phyloP scores from a whole-genome alignment of 2,888 invertebrate genomes.

The Dasypolia templi region DNA sequence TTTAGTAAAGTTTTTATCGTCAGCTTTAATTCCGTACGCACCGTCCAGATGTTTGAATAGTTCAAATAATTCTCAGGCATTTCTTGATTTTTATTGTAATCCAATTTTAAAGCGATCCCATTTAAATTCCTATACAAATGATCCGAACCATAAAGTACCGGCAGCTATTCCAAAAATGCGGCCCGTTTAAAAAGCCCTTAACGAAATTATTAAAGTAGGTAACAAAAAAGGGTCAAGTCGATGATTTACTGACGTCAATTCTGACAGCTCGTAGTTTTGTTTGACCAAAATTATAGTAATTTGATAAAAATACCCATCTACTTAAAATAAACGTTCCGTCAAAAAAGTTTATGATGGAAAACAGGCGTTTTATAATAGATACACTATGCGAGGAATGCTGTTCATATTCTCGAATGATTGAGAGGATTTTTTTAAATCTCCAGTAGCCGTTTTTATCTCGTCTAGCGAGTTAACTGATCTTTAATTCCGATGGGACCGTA shows the following conservation, averaged over 20 bases:
- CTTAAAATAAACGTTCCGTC: conserved; percentile 85
- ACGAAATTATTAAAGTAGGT: conserved; percentile 87
- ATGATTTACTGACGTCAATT: conserved; percentile 89
- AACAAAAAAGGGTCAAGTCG: conserved; percentile 86
- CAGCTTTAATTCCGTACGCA: conserved; percentile 56
- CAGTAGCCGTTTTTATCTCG: conserved; percentile 68
- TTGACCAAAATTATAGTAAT: conserved; percentile 89
- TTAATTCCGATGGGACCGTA: conserved; percentile 61
- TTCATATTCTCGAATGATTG: conserved; percentile 63
- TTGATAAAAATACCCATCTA: conserved; percentile 88
- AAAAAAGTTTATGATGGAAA: conserved; percentile 78
- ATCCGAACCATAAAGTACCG: conserved; percentile 85
- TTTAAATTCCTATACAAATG: conserved; percentile 87
- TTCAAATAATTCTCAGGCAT: conserved; percentile 70
- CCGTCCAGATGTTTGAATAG: conserved; percentile 67
- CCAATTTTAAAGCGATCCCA: conserved; percentile 80
- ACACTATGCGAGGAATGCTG: conserved; percentile 81
- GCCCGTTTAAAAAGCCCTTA: conserved; percentile 88
- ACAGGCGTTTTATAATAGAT: conserved; percentile 80
- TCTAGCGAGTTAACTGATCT: conserved; percentile 64
- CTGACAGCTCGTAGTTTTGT: conserved; percentile 89
- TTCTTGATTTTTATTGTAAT: conserved; percentile 77
- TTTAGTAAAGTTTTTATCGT: conserved; percentile 64
- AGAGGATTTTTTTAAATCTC: conserved; percentile 69
- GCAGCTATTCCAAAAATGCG: conserved; percentile 87